A percentile compares a stretch with the other conserved stretches of the same genome.
These are phyloP conservation scores for Conchocele bisecta DNA, from an alignment of 2,888 invertebrate species.

Conservation along the genomic window DNA sequence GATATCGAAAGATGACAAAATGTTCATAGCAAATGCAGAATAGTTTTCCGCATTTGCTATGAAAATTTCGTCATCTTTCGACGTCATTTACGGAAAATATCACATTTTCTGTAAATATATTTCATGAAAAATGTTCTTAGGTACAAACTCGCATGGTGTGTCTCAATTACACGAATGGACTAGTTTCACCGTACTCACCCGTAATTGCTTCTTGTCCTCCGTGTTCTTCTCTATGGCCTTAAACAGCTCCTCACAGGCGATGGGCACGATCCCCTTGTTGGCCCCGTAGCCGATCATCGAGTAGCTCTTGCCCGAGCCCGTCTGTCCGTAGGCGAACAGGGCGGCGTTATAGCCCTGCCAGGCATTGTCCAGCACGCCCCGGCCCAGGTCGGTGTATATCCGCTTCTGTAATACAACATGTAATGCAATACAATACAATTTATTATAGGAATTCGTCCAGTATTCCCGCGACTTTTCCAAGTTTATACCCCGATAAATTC, in stretches of 20 bases:
- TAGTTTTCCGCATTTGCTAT: no score
- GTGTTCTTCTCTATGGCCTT: slow-evolving; percentile 67
- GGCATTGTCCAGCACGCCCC: slow-evolving; percentile 76
- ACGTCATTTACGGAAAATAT: no score
- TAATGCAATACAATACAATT: background rate
- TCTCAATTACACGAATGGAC: no score
- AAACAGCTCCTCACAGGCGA: slow-evolving; percentile 75
- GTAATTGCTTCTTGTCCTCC: slow-evolving; percentile 66
- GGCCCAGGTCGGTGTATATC: slow-evolving; percentile 74
- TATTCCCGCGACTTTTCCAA: no score
- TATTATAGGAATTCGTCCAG: no score
- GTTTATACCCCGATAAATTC: no score
- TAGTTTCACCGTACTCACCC: slow-evolving; percentile 65
- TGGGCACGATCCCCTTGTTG: slow-evolving; percentile 77
- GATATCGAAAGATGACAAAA: no score
- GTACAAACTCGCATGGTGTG: no score
- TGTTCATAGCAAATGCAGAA: no score
- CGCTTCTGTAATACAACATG: slow-evolving; percentile 59
- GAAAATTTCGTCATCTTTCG: no score
- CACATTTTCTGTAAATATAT: no score
- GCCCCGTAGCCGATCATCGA: slow-evolving; percentile 78
- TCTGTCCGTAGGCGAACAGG: slow-evolving; percentile 79
- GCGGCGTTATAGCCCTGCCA: slow-evolving; percentile 80
- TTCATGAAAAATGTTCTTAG: no score
- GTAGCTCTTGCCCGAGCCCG: slow-evolving; percentile 79